A percentile compares a stretch with the other conserved stretches of the same genome.
Conservation (phyloP, 2,113 vertebrate genomes). For the Excalfactoria chinensis region DNA sequence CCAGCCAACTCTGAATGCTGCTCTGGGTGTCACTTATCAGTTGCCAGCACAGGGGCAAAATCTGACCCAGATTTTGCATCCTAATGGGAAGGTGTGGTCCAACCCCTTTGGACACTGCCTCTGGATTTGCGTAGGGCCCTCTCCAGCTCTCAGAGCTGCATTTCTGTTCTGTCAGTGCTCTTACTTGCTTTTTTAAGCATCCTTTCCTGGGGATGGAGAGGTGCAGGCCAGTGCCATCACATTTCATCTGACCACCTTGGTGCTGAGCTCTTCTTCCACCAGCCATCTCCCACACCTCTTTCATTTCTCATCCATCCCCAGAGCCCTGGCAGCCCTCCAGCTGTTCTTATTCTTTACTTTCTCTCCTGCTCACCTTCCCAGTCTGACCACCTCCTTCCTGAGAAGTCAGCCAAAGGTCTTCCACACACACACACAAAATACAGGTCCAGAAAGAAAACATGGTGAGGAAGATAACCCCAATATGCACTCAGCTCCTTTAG, state of each 20-base stretch:
- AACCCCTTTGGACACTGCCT: neutral
- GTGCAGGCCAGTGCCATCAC: neutral
- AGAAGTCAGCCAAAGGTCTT: neutral
- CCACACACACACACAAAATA: neutral
- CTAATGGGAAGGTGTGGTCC: neutral
- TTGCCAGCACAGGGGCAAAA: neutral
- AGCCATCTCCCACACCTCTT: neutral
- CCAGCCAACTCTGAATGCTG: neutral
- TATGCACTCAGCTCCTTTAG: neutral
- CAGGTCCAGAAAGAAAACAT: neutral
- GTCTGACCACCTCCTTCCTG: neutral
- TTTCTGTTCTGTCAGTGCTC: constrained; percentile 23
- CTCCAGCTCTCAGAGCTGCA: neutral
- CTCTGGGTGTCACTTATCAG: neutral
- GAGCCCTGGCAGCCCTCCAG: neutral
- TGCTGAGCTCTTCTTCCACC: neutral
- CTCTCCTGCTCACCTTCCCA: neutral
- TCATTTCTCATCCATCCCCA: neutral
- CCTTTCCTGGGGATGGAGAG: neutral
- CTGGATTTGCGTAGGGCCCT: neutral
- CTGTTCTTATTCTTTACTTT: neutral
- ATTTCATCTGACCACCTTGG: neutral
- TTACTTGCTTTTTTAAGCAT: constrained; percentile 59
- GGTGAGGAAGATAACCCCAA: neutral
- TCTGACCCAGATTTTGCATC: neutral